Conservation (phyloP, 2,113 vertebrate species). For the Laticauda laticaudata region DNA sequence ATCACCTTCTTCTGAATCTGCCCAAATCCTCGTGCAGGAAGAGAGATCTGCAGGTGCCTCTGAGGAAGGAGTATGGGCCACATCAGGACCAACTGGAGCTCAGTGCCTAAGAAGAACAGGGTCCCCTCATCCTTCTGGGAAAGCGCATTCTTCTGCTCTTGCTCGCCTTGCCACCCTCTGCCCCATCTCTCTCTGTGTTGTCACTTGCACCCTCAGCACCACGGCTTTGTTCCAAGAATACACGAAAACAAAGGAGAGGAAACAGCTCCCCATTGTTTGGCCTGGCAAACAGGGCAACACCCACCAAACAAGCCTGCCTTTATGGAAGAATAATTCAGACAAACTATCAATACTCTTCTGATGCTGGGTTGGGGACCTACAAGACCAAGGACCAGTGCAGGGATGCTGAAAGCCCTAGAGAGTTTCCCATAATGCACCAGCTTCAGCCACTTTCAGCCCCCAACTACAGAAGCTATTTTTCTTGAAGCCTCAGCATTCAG, state of each 20-base stretch:
- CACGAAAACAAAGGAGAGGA: background rate
- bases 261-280: constrained; percentile 78
- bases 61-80: rapidly evolving
- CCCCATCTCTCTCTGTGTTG: constrained; percentile 33
- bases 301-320: constrained; percentile 57
- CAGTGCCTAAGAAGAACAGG: background rate
- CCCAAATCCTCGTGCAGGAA: background rate
- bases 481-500: background rate
- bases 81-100: background rate
- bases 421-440: background rate
- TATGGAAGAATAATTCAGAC: constrained; percentile 45
- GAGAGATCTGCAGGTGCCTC: rapidly evolving
- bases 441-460: background rate
- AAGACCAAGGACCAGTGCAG: background rate
- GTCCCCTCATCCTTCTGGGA: background rate
- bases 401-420: background rate
- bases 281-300: constrained; percentile 54
- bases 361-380: background rate
- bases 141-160: background rate
- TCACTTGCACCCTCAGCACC: constrained; percentile 50
- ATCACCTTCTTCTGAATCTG: rapidly evolving
- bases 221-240: constrained; percentile 23
- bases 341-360: background rate
- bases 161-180: background rate
- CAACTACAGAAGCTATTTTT: background rate